phyloP scores from a whole-genome alignment of 1,140 invertebrate species.

The Aethina tumida region DNA sequence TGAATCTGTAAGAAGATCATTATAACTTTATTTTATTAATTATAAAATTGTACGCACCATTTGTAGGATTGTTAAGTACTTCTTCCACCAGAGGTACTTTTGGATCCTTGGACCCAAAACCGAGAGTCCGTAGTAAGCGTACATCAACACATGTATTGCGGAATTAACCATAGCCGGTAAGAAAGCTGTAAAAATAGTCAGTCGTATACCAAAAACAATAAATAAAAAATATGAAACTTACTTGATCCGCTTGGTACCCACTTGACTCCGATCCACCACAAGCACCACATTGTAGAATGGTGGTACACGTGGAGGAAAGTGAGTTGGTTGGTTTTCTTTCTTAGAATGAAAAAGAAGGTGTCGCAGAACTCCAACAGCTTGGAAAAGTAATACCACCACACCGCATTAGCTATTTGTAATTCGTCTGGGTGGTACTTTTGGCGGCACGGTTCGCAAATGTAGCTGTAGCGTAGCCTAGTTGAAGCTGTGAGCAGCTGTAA shows the following conservation, averaged over 20 bases:
- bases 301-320: constrained; percentile 89
- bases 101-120: constrained; percentile 68
- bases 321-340: constrained; percentile 79
- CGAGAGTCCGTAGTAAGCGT: constrained; percentile 80
- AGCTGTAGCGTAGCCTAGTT: constrained; percentile 71
- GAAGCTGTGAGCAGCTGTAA: constrained; percentile 64
- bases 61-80: constrained; percentile 81
- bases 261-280: constrained; percentile 95
- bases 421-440: constrained; percentile 74
- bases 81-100: constrained; percentile 90
- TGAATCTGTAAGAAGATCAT: constrained; percentile 51
- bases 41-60: constrained; percentile 37
- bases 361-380: constrained; percentile 91
- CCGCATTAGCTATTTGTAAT: constrained; percentile 78
- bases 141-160: constrained; percentile 87
- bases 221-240: constrained; percentile 41
- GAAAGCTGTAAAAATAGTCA: constrained; percentile 54
- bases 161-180: constrained; percentile 85
- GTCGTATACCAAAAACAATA: background rate
- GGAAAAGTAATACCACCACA: constrained; percentile 97
- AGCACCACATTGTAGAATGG: constrained; percentile 83
- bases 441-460: constrained; percentile 80
- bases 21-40: constrained; percentile 6
- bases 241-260: constrained; percentile 92
- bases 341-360: constrained; percentile 82